Evolutionary conservation across 2,888 invertebrate species (phyloP).

Genomic region (Clivina fossor): DNA sequence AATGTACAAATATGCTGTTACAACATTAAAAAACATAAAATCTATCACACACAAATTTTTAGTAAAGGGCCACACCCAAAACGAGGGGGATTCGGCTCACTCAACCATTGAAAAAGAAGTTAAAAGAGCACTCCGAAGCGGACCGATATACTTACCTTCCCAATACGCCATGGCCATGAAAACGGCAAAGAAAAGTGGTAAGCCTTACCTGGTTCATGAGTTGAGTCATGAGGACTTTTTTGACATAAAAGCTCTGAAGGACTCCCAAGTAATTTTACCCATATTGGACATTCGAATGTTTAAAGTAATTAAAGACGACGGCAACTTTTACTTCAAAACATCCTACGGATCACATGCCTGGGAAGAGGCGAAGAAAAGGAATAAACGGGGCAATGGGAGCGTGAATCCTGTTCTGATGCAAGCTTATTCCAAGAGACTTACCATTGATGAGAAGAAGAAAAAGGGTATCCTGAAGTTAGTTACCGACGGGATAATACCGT

Average conservation of each 20-base stretch:
- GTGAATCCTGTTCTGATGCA: slow-evolving; percentile 6
- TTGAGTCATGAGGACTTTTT: slow-evolving; percentile 8
- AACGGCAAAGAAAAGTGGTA: slow-evolving; percentile 6
- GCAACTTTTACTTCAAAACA: slow-evolving; percentile 7
- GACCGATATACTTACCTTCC: slow-evolving; percentile 22
- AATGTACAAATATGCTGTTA: slow-evolving; percentile 35
- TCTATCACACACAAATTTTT: slow-evolving; percentile 28
- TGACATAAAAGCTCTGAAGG: slow-evolving; percentile 9
- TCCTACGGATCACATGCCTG: slow-evolving; percentile 8
- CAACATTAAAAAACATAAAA: slow-evolving; percentile 26
- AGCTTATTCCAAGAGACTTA: slow-evolving; percentile 10
- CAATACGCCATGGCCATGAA: background rate
- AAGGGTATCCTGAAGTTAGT: slow-evolving; percentile 7
- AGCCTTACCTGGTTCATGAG: slow-evolving; percentile 5
- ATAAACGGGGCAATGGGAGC: slow-evolving; percentile 7
- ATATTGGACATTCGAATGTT: slow-evolving; percentile 4
- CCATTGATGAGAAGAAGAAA: slow-evolving; percentile 10
- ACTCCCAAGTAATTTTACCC: slow-evolving; percentile 2
- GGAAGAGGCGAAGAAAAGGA: slow-evolving; percentile 8
- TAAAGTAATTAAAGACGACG: slow-evolving; percentile 7
- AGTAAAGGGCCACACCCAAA: slow-evolving; percentile 27
- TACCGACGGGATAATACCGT: slow-evolving; percentile 6
- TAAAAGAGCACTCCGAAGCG: slow-evolving; percentile 26
- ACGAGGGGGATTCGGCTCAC: slow-evolving; percentile 25
- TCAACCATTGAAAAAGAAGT: slow-evolving; percentile 27